Conservation (phyloP, 2,888 invertebrate genomes). For the Tupiocoris notatus region DNA sequence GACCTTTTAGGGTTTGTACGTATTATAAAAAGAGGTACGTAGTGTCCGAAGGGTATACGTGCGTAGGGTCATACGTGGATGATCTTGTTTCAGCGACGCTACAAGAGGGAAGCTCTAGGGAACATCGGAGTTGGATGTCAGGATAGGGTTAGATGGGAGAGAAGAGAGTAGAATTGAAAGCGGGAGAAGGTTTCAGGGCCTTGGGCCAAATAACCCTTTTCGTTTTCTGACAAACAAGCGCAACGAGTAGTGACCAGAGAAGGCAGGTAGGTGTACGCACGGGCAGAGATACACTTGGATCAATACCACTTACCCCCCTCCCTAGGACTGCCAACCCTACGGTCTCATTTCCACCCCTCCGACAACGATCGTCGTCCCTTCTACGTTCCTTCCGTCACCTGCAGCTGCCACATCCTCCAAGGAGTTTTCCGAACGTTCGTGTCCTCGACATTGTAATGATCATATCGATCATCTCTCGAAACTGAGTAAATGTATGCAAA, state of each 20-base stretch:
- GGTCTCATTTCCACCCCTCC: neutral
- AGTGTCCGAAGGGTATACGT: neutral
- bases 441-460: too few relatives aligned
- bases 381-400: conserved; percentile 10
- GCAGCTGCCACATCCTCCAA: conserved; percentile 8
- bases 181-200: conserved; percentile 5
- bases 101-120: neutral
- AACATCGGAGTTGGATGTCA: neutral
- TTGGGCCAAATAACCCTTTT: conserved; percentile 29
- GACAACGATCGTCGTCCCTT: neutral
- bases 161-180: neutral
- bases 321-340: neutral
- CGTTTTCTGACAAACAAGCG: conserved; percentile 36
- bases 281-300: conserved; percentile 32
- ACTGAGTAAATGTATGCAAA: too few relatives aligned
- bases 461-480: too few relatives aligned
- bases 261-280: conserved; percentile 26
- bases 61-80: conserved; percentile 6
- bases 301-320: conserved; percentile 36
- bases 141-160: neutral
- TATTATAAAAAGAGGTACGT: neutral
- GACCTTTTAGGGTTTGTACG: neutral
- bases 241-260: conserved; percentile 24
- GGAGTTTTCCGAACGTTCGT: neutral
- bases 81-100: conserved; percentile 35